These are phyloP conservation scores for Paratrypauchen microcephalus DNA, from an alignment of 2,797 vertebrate species.

Conservation along the genomic window DNA sequence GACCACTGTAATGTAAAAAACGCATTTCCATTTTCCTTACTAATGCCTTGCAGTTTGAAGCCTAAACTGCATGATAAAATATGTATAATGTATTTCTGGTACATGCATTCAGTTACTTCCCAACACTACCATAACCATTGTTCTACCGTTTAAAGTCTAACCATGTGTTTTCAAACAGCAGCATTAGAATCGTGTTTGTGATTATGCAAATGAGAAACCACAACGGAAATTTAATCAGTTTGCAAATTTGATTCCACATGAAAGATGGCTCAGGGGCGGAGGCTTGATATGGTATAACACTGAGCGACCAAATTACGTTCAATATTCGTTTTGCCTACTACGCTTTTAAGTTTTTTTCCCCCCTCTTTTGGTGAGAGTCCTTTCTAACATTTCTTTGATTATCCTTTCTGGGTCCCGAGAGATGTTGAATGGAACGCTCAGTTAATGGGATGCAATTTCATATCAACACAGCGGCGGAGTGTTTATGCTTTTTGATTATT, in stretches of 20 bases:
- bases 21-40: too few relatives aligned
- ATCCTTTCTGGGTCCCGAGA: constrained; percentile 64
- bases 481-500: constrained; percentile 71
- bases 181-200: constrained; percentile 73
- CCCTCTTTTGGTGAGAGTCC: constrained; percentile 37
- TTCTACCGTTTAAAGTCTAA: constrained; percentile 21
- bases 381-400: constrained; percentile 61
- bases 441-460: constrained; percentile 68
- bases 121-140: too few relatives aligned
- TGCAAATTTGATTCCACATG: constrained; percentile 74
- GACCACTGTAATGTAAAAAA: too few relatives aligned
- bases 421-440: constrained; percentile 59
- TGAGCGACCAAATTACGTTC: constrained; percentile 58
- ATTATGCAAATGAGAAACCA: constrained; percentile 78
- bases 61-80: too few relatives aligned
- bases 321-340: constrained; percentile 59
- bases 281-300: constrained; percentile 53
- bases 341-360: neutral
- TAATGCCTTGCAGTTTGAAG: too few relatives aligned
- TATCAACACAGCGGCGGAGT: constrained; percentile 62
- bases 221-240: constrained; percentile 78
- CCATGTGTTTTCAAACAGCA: constrained; percentile 69
- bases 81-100: too few relatives aligned
- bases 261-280: constrained; percentile 63
- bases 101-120: too few relatives aligned